Percentiles rank a stretch among this genome's conserved stretches.
These are phyloP conservation scores for Natrix natrix DNA, from an alignment of 2,797 vertebrate species.

Conservation along the genomic window DNA sequence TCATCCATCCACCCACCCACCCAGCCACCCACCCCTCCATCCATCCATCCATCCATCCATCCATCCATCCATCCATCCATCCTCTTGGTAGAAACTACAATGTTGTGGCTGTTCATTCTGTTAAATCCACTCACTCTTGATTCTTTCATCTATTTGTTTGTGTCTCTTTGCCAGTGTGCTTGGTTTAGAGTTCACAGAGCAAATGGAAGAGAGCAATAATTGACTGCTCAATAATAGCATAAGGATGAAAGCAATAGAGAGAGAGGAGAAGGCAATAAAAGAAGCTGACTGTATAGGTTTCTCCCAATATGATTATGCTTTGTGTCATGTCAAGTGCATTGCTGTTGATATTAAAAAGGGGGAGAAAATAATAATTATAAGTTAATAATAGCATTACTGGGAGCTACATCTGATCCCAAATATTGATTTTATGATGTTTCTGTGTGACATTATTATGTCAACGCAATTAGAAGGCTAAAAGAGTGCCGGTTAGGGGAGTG, in stretches of 20 bases:
- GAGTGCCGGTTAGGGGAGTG: neutral
- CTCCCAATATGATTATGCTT: neutral
- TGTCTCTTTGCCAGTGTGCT: neutral
- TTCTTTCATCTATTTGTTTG: neutral
- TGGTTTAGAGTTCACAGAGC: neutral
- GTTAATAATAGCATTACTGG: conserved; percentile 3
- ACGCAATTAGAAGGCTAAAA: conserved; percentile 31
- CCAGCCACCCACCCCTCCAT: no score
- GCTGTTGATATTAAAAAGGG: neutral
- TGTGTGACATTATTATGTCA: conserved; percentile 2
- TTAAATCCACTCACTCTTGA: neutral
- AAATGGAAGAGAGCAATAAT: neutral
- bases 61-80: no score
- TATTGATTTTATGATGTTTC: conserved; percentile 30
- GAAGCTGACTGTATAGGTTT: neutral
- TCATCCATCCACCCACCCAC: no score
- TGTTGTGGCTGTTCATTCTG: neutral
- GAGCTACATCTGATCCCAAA: neutral
- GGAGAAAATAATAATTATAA: neutral
- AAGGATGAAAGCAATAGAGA: neutral
- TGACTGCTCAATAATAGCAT: neutral
- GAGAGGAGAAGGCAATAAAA: neutral
- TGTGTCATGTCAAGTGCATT: neutral
- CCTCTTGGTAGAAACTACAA: neutral
- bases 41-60: no score